Conservation (phyloP, 2,888 invertebrate genomes). For the Pristionchus fissidentatus region DNA sequence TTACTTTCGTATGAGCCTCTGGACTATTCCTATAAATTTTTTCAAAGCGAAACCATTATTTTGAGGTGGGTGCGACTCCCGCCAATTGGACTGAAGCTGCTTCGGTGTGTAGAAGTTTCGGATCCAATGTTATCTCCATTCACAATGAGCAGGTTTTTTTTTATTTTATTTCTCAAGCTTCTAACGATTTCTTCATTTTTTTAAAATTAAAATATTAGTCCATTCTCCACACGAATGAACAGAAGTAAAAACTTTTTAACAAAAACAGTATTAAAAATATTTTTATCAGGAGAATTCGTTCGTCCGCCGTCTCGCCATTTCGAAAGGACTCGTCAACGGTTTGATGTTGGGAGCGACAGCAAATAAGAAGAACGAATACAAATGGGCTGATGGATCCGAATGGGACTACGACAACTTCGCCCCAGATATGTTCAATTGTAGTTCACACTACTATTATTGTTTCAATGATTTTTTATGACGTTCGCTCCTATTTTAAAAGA, state of each 20-base stretch:
- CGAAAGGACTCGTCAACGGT: neutral
- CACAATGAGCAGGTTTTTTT: neutral
- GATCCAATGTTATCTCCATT: slow-evolving; percentile 11
- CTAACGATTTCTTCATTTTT: too few relatives aligned
- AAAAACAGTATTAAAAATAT: too few relatives aligned
- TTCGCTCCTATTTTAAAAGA: neutral
- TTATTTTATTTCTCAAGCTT: neutral
- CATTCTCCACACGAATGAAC: too few relatives aligned
- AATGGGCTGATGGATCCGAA: neutral
- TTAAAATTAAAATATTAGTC: too few relatives aligned
- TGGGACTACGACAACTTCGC: slow-evolving; percentile 3
- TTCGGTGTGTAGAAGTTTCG: slow-evolving; percentile 6
- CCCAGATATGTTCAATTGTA: neutral
- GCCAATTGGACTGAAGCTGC: neutral
- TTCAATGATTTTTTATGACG: too few relatives aligned
- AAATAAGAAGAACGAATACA: neutral
- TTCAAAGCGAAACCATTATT: too few relatives aligned
- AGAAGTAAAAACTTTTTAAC: too few relatives aligned
- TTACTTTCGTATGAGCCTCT: too few relatives aligned
- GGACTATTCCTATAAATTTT: too few relatives aligned
- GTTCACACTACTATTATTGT: too few relatives aligned
- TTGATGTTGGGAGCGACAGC: neutral
- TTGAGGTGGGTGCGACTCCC: neutral
- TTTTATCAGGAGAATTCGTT: neutral
- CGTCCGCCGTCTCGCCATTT: neutral